Conservation (phyloP, 2,888 invertebrate genomes). For the Erebia ligea region DNA sequence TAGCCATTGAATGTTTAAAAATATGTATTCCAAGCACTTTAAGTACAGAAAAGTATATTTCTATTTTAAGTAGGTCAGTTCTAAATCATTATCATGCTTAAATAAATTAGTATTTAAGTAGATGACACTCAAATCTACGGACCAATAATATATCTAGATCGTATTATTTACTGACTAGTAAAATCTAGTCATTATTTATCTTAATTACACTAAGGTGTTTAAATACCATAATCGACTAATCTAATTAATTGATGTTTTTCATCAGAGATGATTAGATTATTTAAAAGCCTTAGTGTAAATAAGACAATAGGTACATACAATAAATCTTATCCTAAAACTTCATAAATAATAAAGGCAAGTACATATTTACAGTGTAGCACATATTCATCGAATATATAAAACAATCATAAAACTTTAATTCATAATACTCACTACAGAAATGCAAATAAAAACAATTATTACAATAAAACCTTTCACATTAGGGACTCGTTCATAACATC, state of each 20-base stretch:
- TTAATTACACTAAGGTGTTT: slow-evolving; percentile 2
- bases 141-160: slow-evolving; percentile 35
- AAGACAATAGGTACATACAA: slow-evolving; percentile 4
- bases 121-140: slow-evolving; percentile 25
- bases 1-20: neutral
- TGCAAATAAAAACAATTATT: slow-evolving; percentile 65
- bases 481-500: slow-evolving; percentile 63
- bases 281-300: slow-evolving; percentile 14
- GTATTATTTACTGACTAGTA: slow-evolving; percentile 72
- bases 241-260: neutral
- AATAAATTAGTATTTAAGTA: slow-evolving; percentile 26
- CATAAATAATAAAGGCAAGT: slow-evolving; percentile 74
- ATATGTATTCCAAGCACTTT: slow-evolving; percentile 18
- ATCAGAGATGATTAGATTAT: neutral
- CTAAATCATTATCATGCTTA: slow-evolving; percentile 13
- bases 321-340: slow-evolving; percentile 57
- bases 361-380: slow-evolving; percentile 73
- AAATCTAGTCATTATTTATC: slow-evolving; percentile 71
- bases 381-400: slow-evolving; percentile 66
- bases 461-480: slow-evolving; percentile 50
- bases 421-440: slow-evolving; percentile 63
- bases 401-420: slow-evolving; percentile 58
- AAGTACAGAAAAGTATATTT: slow-evolving; percentile 34
- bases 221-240: neutral
- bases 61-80: slow-evolving; percentile 28